These are phyloP conservation scores for Deilephila porcellus DNA, from an alignment of 2,888 invertebrate genomes.

Conservation along the genomic window DNA sequence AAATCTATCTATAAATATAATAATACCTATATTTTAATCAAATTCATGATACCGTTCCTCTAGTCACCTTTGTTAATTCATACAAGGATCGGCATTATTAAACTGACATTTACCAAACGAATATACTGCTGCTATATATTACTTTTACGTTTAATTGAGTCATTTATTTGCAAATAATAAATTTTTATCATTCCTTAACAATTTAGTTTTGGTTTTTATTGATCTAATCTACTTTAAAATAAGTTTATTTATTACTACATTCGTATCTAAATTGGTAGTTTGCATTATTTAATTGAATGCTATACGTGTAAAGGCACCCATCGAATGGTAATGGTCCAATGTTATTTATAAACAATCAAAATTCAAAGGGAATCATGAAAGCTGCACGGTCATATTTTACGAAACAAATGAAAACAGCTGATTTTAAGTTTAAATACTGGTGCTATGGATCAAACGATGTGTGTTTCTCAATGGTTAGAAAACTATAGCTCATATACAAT, in stretches of 20 bases:
- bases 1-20: neutral
- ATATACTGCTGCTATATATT: neutral
- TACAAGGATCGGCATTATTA: neutral
- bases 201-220: slow-evolving; percentile 25
- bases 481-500: no score
- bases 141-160: slow-evolving; percentile 3
- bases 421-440: no score
- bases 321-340: no score
- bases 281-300: neutral
- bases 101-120: neutral
- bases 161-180: neutral
- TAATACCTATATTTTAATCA: neutral
- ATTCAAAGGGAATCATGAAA: no score
- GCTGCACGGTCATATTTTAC: no score
- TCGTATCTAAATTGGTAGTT: no score
- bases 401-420: no score
- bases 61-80: slow-evolving; percentile 7
- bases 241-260: neutral
- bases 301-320: neutral
- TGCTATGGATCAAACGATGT: no score
- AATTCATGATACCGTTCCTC: neutral
- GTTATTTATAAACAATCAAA: no score
- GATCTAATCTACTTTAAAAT: slow-evolving; percentile 31
- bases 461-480: no score
- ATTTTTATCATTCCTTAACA: neutral